These are phyloP conservation scores for Drosophila barbarae DNA, from an alignment of 2,888 invertebrate genomes.

Conservation along the genomic window DNA sequence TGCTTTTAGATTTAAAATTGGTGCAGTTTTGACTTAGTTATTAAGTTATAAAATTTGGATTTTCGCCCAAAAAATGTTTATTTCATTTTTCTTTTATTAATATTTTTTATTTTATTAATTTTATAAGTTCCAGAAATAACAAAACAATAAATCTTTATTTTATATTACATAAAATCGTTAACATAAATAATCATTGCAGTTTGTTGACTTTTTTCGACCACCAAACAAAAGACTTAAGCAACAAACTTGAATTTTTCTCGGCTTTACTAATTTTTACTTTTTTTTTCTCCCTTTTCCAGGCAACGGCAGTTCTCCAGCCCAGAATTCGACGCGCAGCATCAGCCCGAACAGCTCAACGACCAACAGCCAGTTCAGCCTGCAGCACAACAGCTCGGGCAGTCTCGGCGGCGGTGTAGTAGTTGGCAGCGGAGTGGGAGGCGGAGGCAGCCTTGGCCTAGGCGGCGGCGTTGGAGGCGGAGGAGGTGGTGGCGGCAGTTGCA, in stretches of 20 bases:
- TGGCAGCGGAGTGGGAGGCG: conserved; percentile 39
- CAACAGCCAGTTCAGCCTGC: conserved; percentile 80
- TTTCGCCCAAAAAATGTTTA: too few relatives aligned
- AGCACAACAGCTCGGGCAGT: conserved; percentile 80
- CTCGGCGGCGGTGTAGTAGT: conserved; percentile 69
- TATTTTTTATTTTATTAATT: too few relatives aligned
- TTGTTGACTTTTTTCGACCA: neutral
- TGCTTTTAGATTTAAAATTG: too few relatives aligned
- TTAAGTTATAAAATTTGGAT: too few relatives aligned
- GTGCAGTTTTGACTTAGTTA: too few relatives aligned
- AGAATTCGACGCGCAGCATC: conserved; percentile 80
- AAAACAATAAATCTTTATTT: too few relatives aligned
- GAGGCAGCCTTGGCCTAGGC: conserved; percentile 43
- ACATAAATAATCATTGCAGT: too few relatives aligned
- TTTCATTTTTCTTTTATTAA: too few relatives aligned
- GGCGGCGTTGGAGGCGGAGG: conserved; percentile 40
- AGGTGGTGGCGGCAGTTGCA: conserved; percentile 72
- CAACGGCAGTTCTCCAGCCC: conserved; percentile 80
- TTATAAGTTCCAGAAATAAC: too few relatives aligned
- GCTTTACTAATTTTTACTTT: conserved; percentile 21
- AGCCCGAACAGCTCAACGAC: conserved; percentile 80
- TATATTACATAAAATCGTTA: too few relatives aligned
- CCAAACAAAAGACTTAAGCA: conserved; percentile 67
- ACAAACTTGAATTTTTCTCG: conserved; percentile 52
- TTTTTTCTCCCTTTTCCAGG: conserved; percentile 66